A percentile compares a stretch with the other conserved stretches of the same genome.
Conservation (phyloP, 2,888 invertebrate genomes). For the Nycteola revayana region DNA sequence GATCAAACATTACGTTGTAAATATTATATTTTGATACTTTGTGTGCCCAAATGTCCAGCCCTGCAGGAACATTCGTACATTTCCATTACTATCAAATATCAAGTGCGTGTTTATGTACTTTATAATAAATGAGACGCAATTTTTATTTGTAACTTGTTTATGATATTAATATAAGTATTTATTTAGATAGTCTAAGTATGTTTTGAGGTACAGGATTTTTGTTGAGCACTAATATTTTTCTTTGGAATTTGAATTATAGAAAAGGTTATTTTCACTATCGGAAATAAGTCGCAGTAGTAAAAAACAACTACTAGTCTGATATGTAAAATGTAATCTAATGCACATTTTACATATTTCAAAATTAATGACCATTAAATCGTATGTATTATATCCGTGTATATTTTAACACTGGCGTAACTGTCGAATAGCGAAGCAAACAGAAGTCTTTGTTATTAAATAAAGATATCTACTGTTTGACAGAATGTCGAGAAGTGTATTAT, state of each 20-base stretch:
- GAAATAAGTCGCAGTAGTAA: no score
- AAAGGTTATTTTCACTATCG: no score
- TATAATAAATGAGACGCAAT: constrained; percentile 31
- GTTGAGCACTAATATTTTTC: no score
- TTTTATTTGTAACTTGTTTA: constrained; percentile 63
- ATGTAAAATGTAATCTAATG: no score
- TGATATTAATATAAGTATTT: constrained; percentile 74
- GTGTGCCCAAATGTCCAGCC: constrained; percentile 13
- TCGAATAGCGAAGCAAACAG: constrained; percentile 21
- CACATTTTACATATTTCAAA: no score
- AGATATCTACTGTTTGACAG: constrained; percentile 32
- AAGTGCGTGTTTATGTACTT: constrained; percentile 33
- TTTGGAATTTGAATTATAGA: no score
- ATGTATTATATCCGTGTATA: no score
- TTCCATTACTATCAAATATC: constrained; percentile 41
- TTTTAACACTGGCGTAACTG: constrained; percentile 15
- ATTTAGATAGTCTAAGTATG: constrained; percentile 59
- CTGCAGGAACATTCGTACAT: constrained; percentile 38
- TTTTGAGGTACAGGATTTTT: constrained; percentile 1
- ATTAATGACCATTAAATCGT: no score
- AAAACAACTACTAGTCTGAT: no score
- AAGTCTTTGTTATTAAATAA: constrained; percentile 22
- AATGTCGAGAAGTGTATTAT: constrained; percentile 7
- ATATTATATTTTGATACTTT: constrained; percentile 13
- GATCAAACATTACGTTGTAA: constrained; percentile 12